Evolutionary conservation across 2,888 invertebrate genomes (phyloP).

Genomic region (Cheilosia soror): DNA sequence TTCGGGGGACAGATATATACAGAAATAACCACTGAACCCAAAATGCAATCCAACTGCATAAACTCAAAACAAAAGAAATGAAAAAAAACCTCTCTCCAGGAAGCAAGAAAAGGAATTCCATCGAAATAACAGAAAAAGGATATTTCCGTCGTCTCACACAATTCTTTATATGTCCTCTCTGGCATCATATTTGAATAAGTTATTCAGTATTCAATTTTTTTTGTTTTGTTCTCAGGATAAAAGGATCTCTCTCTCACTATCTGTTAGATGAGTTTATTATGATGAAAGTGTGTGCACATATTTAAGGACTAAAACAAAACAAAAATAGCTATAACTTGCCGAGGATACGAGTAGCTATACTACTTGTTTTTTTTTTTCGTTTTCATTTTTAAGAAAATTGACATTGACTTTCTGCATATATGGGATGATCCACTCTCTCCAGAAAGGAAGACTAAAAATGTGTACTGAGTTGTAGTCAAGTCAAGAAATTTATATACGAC

Average conservation of each 20-base stretch:
- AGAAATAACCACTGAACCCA: constrained; percentile 34
- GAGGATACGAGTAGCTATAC: constrained; percentile 19
- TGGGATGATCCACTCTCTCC: constrained; percentile 16
- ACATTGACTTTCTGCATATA: constrained; percentile 70
- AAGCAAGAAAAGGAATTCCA: constrained; percentile 28
- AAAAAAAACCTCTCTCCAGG: not conserved
- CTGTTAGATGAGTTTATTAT: constrained; percentile 68
- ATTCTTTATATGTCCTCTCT: constrained; percentile 58
- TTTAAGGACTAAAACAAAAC: constrained; percentile 60
- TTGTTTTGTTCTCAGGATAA: constrained; percentile 45
- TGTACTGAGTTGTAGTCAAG: constrained; percentile 57
- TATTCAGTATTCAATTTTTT: constrained; percentile 58
- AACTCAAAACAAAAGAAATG: constrained; percentile 17
- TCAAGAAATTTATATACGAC: constrained; percentile 63
- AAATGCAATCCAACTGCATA: constrained; percentile 69
- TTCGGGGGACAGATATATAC: not conserved
- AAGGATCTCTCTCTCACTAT: constrained; percentile 66
- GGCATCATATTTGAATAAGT: constrained; percentile 72
- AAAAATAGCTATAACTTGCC: not conserved
- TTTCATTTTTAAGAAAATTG: constrained; percentile 32
- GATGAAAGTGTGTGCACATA: constrained; percentile 66
- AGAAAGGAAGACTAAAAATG: constrained; percentile 48
- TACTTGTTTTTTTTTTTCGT: not conserved
- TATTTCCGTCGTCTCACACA: constrained; percentile 38
- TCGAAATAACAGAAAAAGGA: constrained; percentile 49